Conservation (phyloP, 2,888 invertebrate genomes). For the Tenodera sinensis region DNA sequence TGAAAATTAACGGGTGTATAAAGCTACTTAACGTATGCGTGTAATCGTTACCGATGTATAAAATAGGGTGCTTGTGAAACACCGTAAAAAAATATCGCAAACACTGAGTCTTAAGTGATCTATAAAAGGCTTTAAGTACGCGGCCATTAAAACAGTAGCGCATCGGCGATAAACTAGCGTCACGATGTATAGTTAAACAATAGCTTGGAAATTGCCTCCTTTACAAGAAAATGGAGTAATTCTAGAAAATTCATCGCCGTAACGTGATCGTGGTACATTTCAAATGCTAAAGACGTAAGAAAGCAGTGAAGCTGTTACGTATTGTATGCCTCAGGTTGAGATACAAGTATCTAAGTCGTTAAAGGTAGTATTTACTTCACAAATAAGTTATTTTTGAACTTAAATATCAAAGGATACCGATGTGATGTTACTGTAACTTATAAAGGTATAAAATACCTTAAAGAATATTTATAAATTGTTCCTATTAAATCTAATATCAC, state of each 20-base stretch:
- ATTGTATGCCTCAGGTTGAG: no score
- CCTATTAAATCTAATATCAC: no score
- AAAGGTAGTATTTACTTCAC: no score
- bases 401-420: no score
- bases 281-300: background rate
- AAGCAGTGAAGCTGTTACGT: background rate
- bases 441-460: no score
- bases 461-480: no score
- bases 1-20: background rate
- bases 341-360: no score
- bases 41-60: background rate
- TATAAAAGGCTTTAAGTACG: background rate
- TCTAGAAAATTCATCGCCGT: background rate
- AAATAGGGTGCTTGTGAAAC: background rate
- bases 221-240: background rate
- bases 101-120: background rate
- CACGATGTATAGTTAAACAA: background rate
- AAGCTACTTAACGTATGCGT: background rate
- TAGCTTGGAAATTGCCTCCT: background rate
- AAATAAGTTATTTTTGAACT: no score
- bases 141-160: background rate
- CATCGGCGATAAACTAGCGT: background rate
- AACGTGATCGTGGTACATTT: background rate
- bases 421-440: no score
- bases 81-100: background rate